Evolutionary conservation across 1,140 invertebrate species (phyloP), one percentile per base, ranked within the genome.

Genomic region (Hyphantria cunea): DNA sequence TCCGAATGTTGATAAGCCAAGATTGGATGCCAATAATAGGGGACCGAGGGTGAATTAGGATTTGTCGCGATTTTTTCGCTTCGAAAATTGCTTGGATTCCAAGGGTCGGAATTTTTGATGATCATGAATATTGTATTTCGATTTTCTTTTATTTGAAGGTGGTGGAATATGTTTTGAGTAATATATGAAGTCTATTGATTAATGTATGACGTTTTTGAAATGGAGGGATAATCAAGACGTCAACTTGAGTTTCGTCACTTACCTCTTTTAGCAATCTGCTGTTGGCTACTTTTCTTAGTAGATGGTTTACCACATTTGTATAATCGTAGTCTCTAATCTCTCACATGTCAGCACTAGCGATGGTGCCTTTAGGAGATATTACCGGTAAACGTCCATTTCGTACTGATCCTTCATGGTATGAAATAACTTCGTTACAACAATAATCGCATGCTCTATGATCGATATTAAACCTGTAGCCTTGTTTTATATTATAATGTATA

Each of bases 1-100:
- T 90, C 87, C 87, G 87, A 90, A 90, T 89, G 86, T 81, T 89
- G 87, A 90, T 90, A 90, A 90, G 87, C 82, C 85, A 84, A 85
- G 80, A 89, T 86, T 84, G 83, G 80, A 76, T 81, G 73, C 72
- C 75, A 82, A 80, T 67, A 67, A 47, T 78, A 72, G 78, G 82
- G 80, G 76, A 71, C 11, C 65, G 45, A 67, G 68, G 70, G 76
- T 80, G 75, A 86, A 67, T 89, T 82, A 75, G 79, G 74, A 86
- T 87, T 83, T 80, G 79, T 81, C 72, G 71, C 68, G 50, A 68
- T 77, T 74, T 76, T 77, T 68, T 62, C 70, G 52, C 49, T 66
- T 61, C 58, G 63, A 62, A 65, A 69, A 78, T 76, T 68, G 69
- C 59, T 60, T 52, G 60, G 70, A 66, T 74, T 73, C 66, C 68